These are phyloP conservation scores for Caiman crocodilus DNA, from an alignment of 2,797 vertebrate genomes.

Conservation along the genomic window DNA sequence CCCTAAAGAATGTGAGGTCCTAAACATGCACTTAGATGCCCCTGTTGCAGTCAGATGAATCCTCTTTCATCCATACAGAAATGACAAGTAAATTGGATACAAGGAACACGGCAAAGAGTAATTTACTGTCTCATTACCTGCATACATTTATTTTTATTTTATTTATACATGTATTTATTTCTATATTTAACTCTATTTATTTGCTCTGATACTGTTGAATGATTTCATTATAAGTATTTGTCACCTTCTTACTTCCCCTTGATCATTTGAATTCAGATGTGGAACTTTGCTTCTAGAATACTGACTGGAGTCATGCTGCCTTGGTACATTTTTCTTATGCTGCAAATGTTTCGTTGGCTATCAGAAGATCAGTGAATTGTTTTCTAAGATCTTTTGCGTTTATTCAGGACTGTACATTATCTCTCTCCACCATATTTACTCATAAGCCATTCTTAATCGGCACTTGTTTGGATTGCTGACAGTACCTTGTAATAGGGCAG, in stretches of 20 bases:
- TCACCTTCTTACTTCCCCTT: background rate
- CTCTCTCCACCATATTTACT: background rate
- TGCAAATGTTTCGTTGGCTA: background rate
- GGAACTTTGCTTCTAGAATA: background rate
- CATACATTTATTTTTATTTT: background rate
- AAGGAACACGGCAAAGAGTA: background rate
- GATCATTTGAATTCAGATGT: background rate
- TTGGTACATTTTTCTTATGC: background rate
- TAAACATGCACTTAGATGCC: background rate
- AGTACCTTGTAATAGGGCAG: background rate
- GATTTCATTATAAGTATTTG: background rate
- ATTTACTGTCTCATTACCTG: background rate
- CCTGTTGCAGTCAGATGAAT: background rate
- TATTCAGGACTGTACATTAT: background rate
- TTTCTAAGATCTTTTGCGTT: background rate
- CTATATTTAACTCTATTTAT: background rate
- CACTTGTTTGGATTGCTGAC: background rate
- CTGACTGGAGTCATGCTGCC: background rate
- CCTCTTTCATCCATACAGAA: background rate
- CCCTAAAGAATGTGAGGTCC: accelerated
- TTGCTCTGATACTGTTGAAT: background rate
- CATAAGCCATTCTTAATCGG: background rate
- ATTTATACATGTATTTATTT: background rate
- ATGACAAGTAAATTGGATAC: background rate
- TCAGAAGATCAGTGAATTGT: background rate